A percentile compares a stretch with the other conserved stretches of the same genome.
These are phyloP conservation scores for Enteromius anoplus DNA, from an alignment of 2,797 vertebrate genomes.

Conservation along the genomic window DNA sequence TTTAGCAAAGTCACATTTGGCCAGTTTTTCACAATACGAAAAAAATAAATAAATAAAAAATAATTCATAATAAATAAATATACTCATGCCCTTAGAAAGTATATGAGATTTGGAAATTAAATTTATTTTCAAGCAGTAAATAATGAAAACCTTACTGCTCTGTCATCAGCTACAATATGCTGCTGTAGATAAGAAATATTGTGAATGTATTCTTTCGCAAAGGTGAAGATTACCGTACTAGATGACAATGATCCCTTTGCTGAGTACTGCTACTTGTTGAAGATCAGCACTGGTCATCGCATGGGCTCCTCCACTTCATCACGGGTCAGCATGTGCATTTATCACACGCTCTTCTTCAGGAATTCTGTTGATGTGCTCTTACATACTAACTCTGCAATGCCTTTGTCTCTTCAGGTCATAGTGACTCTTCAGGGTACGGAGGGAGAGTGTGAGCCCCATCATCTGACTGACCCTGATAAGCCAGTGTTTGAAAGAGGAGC, in stretches of 20 bases:
- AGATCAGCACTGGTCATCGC: conserved; percentile 88
- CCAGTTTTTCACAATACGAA: not conserved
- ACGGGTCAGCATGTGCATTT: conserved; percentile 76
- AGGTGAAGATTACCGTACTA: conserved; percentile 90
- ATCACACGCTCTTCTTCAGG: not conserved
- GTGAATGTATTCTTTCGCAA: conserved; percentile 20
- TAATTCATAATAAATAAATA: too few species aligned
- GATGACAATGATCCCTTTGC: conserved; percentile 93
- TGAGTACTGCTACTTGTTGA: conserved; percentile 90
- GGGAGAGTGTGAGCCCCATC: conserved; percentile 93
- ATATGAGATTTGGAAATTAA: not conserved
- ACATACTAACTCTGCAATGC: conserved; percentile 25
- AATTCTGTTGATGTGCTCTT: not conserved
- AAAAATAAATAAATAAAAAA: too few species aligned
- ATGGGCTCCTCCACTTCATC: conserved; percentile 89
- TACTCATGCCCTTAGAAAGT: not conserved
- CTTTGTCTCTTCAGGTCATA: conserved; percentile 78
- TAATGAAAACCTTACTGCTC: not conserved
- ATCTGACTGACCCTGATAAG: conserved; percentile 82
- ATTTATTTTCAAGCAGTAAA: not conserved
- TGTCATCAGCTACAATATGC: not conserved
- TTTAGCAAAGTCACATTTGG: not conserved
- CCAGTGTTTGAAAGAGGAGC: conserved; percentile 89
- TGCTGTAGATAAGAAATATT: not conserved
- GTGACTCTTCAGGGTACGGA: conserved; percentile 86